Evolutionary conservation across 2,888 invertebrate species (phyloP).

Genomic region (Incurvaria masculella): DNA sequence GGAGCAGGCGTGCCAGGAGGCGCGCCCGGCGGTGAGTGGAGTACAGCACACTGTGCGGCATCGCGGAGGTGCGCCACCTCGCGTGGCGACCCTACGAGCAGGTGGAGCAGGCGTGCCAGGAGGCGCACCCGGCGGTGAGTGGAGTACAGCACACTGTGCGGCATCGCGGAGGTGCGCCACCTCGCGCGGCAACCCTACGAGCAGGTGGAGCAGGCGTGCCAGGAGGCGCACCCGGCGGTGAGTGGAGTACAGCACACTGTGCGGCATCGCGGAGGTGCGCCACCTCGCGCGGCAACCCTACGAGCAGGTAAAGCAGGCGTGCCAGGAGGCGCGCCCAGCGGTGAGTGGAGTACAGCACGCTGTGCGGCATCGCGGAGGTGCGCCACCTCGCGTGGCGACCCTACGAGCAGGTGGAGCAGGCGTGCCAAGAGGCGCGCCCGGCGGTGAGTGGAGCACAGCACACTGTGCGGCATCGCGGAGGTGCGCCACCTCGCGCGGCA

Average conservation of each 20-base stretch:
- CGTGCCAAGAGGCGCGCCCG: slow-evolving; percentile 63
- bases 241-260: slow-evolving; percentile 66
- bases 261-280: slow-evolving; percentile 71
- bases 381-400: slow-evolving; percentile 60
- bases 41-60: slow-evolving; percentile 70
- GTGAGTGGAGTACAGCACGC: slow-evolving; percentile 70
- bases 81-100: slow-evolving; percentile 59
- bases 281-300: slow-evolving; percentile 60
- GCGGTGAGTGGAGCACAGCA: slow-evolving; percentile 58
- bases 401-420: slow-evolving; percentile 60
- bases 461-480: slow-evolving; percentile 73
- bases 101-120: slow-evolving; percentile 63
- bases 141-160: slow-evolving; percentile 69
- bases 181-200: slow-evolving; percentile 57
- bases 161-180: slow-evolving; percentile 71
- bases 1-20: slow-evolving; percentile 63
- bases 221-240: slow-evolving; percentile 59
- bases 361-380: slow-evolving; percentile 71
- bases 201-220: slow-evolving; percentile 62
- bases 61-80: slow-evolving; percentile 67
- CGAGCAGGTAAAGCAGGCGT: slow-evolving; percentile 61
- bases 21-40: slow-evolving; percentile 57
- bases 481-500: slow-evolving; percentile 61
- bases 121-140: slow-evolving; percentile 63
- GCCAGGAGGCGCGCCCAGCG: slow-evolving; percentile 60